These are phyloP conservation scores for Squalus acanthias DNA, from an alignment of 2,797 vertebrate genomes.

Conservation along the genomic window DNA sequence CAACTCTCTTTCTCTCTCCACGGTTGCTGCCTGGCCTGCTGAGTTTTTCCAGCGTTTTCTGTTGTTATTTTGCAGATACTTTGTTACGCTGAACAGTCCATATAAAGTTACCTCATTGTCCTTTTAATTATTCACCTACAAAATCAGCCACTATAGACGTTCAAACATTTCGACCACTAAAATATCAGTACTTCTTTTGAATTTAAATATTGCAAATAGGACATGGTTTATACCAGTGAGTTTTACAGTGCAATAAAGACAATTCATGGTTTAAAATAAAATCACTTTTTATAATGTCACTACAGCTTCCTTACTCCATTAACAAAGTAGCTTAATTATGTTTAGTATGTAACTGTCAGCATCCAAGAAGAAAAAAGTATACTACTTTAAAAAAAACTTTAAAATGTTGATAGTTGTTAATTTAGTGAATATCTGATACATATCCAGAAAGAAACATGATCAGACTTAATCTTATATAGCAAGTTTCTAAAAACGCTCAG, in stretches of 20 bases:
- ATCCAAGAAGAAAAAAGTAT: too few relatives aligned
- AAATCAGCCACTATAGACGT: not conserved
- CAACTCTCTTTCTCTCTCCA: too few relatives aligned
- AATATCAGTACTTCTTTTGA: not conserved
- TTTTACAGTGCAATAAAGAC: not conserved
- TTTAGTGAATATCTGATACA: not conserved
- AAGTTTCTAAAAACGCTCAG: not conserved
- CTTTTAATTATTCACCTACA: not conserved
- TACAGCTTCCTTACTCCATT: too few relatives aligned
- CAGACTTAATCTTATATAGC: not conserved
- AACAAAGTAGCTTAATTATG: too few relatives aligned
- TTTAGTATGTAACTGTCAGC: too few relatives aligned
- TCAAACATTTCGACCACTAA: not conserved
- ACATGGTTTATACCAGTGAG: not conserved
- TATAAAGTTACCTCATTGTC: not conserved
- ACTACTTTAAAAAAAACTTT: not conserved
- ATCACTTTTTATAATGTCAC: not conserved
- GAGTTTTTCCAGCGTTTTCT: too few relatives aligned
- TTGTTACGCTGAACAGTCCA: too few relatives aligned
- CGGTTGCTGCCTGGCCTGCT: too few relatives aligned
- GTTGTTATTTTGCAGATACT: too few relatives aligned
- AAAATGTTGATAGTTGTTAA: not conserved
- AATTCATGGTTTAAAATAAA: not conserved
- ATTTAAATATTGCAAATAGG: not conserved
- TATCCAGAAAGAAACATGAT: not conserved